Conservation (phyloP, 2,113 vertebrate genomes). For the Osmerus mordax region DNA sequence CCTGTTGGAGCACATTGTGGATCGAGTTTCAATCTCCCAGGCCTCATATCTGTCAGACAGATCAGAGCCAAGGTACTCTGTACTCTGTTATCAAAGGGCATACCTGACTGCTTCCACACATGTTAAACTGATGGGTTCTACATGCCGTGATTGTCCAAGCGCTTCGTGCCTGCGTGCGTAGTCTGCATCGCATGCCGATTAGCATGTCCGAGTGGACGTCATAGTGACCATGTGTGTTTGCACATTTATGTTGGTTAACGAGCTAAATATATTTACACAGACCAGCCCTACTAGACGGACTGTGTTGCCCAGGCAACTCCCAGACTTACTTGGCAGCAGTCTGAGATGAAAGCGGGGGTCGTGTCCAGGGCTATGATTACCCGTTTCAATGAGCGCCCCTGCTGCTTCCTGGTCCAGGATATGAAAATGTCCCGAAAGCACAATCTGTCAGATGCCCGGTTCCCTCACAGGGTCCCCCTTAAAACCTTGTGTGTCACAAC, state of each 20-base stretch:
- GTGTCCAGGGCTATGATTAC: constrained; percentile 46
- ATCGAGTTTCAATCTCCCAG: constrained; percentile 2
- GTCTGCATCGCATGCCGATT: no score
- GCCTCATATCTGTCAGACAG: constrained; percentile 13
- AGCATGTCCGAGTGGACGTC: no score
- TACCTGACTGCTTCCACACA: neutral
- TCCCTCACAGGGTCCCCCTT: constrained; percentile 18
- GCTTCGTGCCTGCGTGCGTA: no score
- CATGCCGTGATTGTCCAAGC: no score
- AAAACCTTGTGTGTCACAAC: constrained; percentile 13
- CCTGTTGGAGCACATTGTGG: neutral
- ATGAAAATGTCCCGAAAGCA: constrained; percentile 33
- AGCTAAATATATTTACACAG: no score
- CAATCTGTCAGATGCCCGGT: constrained; percentile 23
- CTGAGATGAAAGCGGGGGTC: constrained; percentile 35
- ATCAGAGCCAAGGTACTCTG: neutral
- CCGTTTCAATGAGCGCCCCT: constrained; percentile 34
- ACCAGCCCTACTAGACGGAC: constrained; percentile 15
- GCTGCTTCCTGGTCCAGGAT: constrained; percentile 43
- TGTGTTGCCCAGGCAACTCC: constrained; percentile 15
- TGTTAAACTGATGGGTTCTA: neutral
- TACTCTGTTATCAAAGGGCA: neutral
- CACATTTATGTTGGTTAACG: no score
- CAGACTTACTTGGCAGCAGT: constrained; percentile 38
- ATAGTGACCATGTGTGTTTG: no score